Evolutionary conservation across 2,797 vertebrate genomes (phyloP).

Genomic region (Parambassis ranga): DNA sequence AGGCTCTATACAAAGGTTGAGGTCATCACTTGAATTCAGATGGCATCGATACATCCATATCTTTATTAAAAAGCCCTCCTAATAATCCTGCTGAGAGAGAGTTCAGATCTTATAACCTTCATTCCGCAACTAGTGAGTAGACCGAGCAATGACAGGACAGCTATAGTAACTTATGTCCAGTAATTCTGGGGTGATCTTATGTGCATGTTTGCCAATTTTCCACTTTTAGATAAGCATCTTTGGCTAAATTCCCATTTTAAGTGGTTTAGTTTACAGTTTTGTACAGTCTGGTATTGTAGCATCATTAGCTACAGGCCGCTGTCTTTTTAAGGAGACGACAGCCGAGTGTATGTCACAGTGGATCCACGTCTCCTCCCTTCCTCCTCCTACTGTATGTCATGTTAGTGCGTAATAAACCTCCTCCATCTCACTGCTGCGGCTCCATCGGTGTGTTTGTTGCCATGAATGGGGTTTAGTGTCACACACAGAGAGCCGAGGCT

Average conservation of each 20-base stretch:
- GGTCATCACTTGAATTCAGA: too few species aligned
- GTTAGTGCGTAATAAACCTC: conserved; percentile 60
- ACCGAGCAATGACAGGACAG: too few species aligned
- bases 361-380: conserved; percentile 30
- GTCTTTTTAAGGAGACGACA: conserved; percentile 31
- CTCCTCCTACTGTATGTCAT: conserved; percentile 59
- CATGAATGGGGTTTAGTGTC: conserved; percentile 80
- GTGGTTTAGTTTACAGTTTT: not conserved
- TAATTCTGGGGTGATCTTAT: too few species aligned
- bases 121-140: too few species aligned
- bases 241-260: not conserved
- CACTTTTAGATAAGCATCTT: not conserved
- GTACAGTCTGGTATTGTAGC: not conserved
- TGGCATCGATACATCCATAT: too few species aligned
- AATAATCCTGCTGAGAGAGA: too few species aligned
- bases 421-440: conserved; percentile 41
- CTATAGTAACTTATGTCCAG: too few species aligned
- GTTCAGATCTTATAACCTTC: too few species aligned
- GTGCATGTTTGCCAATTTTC: too few species aligned
- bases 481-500: conserved; percentile 62
- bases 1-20: too few species aligned
- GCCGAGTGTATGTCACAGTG: conserved; percentile 40
- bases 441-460: conserved; percentile 71
- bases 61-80: too few species aligned
- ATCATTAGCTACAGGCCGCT: not conserved